Base-by-base conservation (phyloP, 2,113 vertebrate genomes). In the Nycticryphes semicollaris region DNA sequence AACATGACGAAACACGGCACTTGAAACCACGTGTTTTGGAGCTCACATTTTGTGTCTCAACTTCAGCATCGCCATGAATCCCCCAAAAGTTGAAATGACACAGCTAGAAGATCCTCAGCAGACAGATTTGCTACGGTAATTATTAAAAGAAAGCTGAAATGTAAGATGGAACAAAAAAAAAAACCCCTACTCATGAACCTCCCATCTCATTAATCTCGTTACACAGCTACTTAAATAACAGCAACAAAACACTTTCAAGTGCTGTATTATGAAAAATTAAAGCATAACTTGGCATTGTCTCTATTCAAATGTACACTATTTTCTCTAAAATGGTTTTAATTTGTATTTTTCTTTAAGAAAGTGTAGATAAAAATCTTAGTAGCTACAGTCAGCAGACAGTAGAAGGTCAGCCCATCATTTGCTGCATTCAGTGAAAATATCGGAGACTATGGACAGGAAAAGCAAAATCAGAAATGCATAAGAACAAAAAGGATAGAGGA, bases 311-410 rank as follows among this genome's bases (percentile, higher is more conserved):
- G 37, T 18, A 72, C 31, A 20, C 0, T 0, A 47, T 86, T 87
- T 93, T 86, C 41, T 23, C 56, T 41, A 62, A 62, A 69, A 73
- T 27, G 39, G 8, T 60, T 77, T 79, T 79, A 57, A 82, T 87
- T 76, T 66, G 4, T 85, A 53, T 47, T 90, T 95, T 90, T 79
- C 53, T 79, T 85, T 51, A 87, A 73, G 70, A 60, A 95, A 93
- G 83, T 9, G 6, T 15, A 66, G 22, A 48, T 30, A 69, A 48
- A 53, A 43, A 47, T 39, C 39, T 39, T 77, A 90, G 30, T 54
- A 85, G n/a, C n/a, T 67, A 74, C 16, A 72, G 72, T 70, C 33
- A 67, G 67, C 84, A 84, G 60, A 77, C 68, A 77, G 39, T 30
- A 90, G 74, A 88, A 72, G 23, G 54, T 63, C 87, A 93, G 37